phyloP scores from a whole-genome alignment of 2,113 vertebrate species.

The Chionodraco myersi region DNA sequence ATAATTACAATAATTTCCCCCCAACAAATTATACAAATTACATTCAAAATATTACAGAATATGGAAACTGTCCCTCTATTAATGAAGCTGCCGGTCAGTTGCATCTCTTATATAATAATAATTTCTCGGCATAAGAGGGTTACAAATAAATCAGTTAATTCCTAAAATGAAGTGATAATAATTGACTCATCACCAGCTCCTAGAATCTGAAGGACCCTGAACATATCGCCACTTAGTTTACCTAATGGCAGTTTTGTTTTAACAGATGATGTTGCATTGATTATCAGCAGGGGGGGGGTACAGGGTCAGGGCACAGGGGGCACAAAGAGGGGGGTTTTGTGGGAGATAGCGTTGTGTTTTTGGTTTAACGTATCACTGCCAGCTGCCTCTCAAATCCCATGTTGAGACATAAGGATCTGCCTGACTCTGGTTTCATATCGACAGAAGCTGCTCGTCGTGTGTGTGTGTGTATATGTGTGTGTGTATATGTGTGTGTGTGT shows the following conservation, averaged over 20 bases:
- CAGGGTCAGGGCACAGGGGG: slow-evolving; percentile 29
- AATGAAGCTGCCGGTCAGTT: too few species aligned
- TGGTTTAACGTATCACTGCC: slow-evolving; percentile 66
- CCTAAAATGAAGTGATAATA: too few species aligned
- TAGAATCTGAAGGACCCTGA: neutral
- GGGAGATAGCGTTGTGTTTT: neutral
- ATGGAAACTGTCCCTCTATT: too few species aligned
- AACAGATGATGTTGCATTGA: slow-evolving; percentile 61
- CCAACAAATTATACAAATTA: too few species aligned
- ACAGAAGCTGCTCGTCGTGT: slow-evolving; percentile 23
- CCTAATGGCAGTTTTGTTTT: neutral
- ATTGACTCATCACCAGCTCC: too few species aligned
- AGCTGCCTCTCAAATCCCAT: slow-evolving; percentile 61
- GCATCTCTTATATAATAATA: too few species aligned
- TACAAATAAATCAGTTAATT: too few species aligned
- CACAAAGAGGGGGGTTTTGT: neutral
- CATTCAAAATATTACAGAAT: too few species aligned
- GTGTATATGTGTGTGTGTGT: neutral
- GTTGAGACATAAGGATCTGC: slow-evolving; percentile 25
- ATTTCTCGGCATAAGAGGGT: too few species aligned
- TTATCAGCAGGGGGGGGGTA: slow-evolving; percentile 2
- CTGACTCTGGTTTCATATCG: slow-evolving; percentile 51
- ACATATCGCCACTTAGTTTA: slow-evolving; percentile 1
- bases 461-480: slow-evolving; percentile 2
- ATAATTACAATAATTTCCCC: too few species aligned